Evolutionary conservation across 2,888 invertebrate genomes (phyloP).

Genomic region (Pimpla rufipes): DNA sequence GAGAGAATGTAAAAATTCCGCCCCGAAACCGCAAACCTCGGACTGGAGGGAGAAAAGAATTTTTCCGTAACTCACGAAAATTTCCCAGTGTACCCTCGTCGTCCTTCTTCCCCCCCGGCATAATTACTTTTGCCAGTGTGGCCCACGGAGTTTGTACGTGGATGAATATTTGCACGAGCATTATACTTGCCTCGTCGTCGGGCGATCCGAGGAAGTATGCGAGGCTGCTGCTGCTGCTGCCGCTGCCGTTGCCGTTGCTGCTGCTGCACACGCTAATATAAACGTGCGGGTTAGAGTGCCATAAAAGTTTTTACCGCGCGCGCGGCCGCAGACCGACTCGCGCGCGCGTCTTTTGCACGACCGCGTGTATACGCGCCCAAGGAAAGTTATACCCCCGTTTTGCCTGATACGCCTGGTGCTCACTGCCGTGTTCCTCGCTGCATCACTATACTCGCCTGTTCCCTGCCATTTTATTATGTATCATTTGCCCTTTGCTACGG

Average conservation of each 20-base stretch:
- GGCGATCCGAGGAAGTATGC: constrained; percentile 49
- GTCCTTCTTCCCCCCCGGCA: constrained; percentile 21
- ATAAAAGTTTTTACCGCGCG: constrained; percentile 64
- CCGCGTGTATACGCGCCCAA: constrained; percentile 49
- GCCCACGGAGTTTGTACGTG: constrained; percentile 34
- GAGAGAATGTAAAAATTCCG: constrained; percentile 44
- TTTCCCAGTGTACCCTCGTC: constrained; percentile 22
- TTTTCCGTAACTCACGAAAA: constrained; percentile 23
- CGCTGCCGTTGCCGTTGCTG: constrained; percentile 34
- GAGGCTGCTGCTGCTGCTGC: constrained; percentile 12
- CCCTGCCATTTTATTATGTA: constrained; percentile 66
- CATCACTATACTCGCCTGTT: constrained; percentile 44
- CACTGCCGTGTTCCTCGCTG: constrained; percentile 49
- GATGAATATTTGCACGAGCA: constrained; percentile 64
- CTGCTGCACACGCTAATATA: constrained; percentile 63
- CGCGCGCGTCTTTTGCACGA: constrained; percentile 37
- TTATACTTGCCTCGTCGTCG: constrained; percentile 12
- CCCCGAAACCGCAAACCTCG: constrained; percentile 17
- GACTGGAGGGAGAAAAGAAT: constrained; percentile 16
- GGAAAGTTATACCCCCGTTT: constrained; percentile 64
- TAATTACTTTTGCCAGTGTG: constrained; percentile 55
- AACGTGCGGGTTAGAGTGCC: constrained; percentile 67
- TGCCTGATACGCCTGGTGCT: constrained; percentile 57
- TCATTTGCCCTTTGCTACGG: constrained; percentile 68
- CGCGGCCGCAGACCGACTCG: constrained; percentile 50